Evolutionary conservation across 2,797 vertebrate species (phyloP).

Genomic region (Channallabes apus): DNA sequence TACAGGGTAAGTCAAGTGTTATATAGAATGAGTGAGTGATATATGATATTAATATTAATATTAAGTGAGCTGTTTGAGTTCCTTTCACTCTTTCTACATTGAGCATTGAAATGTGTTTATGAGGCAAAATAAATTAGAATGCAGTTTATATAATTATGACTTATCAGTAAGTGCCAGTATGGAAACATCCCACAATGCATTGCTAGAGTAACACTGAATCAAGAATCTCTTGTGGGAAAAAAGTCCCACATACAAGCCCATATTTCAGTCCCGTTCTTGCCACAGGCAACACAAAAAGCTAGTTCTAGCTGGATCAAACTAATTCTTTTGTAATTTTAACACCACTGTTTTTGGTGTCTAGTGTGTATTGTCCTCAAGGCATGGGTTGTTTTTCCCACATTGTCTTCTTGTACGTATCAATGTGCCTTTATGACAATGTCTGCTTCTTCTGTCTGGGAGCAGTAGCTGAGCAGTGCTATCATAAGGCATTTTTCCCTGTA

Average conservation of each 20-base stretch:
- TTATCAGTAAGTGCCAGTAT: neutral
- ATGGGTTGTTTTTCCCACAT: neutral
- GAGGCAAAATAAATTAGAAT: no score
- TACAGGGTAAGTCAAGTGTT: no score
- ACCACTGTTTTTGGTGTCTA: neutral
- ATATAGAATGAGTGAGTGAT: no score
- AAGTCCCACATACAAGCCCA: neutral
- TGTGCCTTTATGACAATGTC: neutral
- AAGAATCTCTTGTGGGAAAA: neutral
- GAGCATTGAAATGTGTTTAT: no score
- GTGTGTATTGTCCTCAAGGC: neutral
- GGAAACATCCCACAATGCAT: neutral
- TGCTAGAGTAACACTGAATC: neutral
- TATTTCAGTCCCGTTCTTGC: neutral
- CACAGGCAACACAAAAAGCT: neutral
- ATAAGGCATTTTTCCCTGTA: neutral
- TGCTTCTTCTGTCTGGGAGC: neutral
- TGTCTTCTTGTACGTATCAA: neutral
- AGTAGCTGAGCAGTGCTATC: neutral
- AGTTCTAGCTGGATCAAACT: neutral
- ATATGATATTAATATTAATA: neutral
- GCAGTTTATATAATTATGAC: neutral
- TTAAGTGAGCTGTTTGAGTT: neutral
- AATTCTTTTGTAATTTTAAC: neutral
- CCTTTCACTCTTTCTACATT: neutral